Conservation (phyloP, 2,113 vertebrate genomes). For the Xiphophorus hellerii region DNA sequence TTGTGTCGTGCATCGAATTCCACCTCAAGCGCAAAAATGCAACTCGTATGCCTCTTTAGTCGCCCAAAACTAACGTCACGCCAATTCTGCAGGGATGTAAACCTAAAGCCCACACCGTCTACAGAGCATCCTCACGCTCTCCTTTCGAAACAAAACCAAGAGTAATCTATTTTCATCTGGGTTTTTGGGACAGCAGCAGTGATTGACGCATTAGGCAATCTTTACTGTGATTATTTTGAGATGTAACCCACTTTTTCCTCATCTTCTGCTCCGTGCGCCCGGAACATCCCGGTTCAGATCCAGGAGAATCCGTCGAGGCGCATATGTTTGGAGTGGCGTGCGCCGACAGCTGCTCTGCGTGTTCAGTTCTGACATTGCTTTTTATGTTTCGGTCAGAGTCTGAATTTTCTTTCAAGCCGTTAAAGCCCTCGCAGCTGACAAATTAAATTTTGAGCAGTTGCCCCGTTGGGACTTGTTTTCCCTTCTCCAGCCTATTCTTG, state of each 20-base stretch:
- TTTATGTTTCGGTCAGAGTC: constrained; percentile 5
- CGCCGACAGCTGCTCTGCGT: constrained; percentile 40
- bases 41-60: too few relatives aligned
- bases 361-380: background rate
- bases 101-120: constrained; percentile 11
- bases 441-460: constrained; percentile 43
- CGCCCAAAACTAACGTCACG: background rate
- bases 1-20: background rate
- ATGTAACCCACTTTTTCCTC: constrained; percentile 18
- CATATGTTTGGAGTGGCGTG: constrained; percentile 35
- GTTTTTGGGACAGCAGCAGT: constrained; percentile 47
- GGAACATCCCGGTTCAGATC: constrained; percentile 11
- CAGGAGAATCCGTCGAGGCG: constrained; percentile 10
- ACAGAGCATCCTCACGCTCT: constrained; percentile 16
- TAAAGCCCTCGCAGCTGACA: constrained; percentile 37
- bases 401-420: constrained; percentile 33
- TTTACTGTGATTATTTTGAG: constrained; percentile 17
- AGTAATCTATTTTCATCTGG: constrained; percentile 42
- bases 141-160: constrained; percentile 38
- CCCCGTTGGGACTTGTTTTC: constrained; percentile 48
- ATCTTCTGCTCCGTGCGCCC: background rate
- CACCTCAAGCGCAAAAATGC: too few relatives aligned
- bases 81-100: background rate
- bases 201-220: constrained; percentile 10
- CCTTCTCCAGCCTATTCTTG: constrained; percentile 39